Evolutionary conservation across 64 coral and sea anemone species (phyloP), one percentile per base, ranked within the genome.

Genomic region (Montipora cactus): DNA sequence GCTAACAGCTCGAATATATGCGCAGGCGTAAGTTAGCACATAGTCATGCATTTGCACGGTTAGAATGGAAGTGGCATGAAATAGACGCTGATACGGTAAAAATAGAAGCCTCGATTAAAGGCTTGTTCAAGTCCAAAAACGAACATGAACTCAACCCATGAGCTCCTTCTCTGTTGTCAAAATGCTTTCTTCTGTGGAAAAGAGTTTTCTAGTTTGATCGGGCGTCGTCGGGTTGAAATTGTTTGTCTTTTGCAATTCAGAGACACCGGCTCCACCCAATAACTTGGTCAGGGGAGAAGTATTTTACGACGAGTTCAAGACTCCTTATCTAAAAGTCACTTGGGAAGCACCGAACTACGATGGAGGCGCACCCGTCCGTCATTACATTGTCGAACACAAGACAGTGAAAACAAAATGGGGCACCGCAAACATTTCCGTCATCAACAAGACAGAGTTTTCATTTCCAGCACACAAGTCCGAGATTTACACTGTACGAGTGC

Each of bases 391-490:
- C 18, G 82, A 86, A 47, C 19, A 86, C 66, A 86, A 86, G 12
- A 86, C 82, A 3, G 82, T 86, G 66, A 86, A 51, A 67, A 86
- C 14, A 67, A 46, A 86, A 86, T 86, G 82, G 82, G 50, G 82
- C 44, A 50, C 7, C 4, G 62, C 82, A 21, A 47, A 16, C 15
- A 52, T 71, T 5, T 5, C 7, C 18, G 9, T 64, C 21, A 19
- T 86, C 21, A 72, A 86, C 8, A 19, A 5, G 9, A 86, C 82
- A 5, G 46, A 50, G 47, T 86, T 71, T 19, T 19, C 64, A 5
- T 50, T 86, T 20, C 45, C 7, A 71, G 66, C 66, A 15, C 46
- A 86, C 47, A 25, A 50, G 18, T 86, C 82, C 1, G 64, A 86
- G 67, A 86, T 44, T 13, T 86, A 86, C 47, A 86, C 46, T 71